These are phyloP conservation scores for Chaetogeoica ovagalla DNA, from an alignment of 2,888 invertebrate genomes.

Conservation along the genomic window DNA sequence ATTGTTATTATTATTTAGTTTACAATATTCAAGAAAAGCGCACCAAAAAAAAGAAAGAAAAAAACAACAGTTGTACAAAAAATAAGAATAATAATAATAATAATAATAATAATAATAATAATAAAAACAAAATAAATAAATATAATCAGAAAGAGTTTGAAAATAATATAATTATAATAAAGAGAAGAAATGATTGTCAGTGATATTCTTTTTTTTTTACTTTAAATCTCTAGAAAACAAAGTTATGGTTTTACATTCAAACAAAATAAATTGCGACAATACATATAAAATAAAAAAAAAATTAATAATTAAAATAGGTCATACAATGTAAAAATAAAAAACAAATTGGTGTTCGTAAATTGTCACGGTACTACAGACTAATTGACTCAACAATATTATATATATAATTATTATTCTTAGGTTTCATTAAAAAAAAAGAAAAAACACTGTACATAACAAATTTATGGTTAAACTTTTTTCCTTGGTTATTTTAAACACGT, in stretches of 20 bases:
- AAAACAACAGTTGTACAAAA: neutral
- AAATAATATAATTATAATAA: conserved; percentile 15
- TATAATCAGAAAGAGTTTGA: neutral
- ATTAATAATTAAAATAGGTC: conserved; percentile 29
- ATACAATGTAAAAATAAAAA: conserved; percentile 45
- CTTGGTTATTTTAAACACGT: conserved; percentile 8
- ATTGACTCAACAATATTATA: conserved; percentile 51
- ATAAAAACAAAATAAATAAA: conserved; percentile 26
- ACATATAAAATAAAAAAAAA: conserved; percentile 9
- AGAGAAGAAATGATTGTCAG: conserved; percentile 41
- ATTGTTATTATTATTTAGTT: conserved; percentile 29
- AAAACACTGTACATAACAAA: conserved; percentile 50
- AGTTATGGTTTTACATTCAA: conserved; percentile 22
- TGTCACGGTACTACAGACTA: conserved; percentile 50
- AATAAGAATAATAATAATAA: conserved; percentile 15
- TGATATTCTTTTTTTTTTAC: conserved; percentile 11
- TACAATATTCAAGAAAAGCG: conserved; percentile 42
- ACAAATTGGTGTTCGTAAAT: conserved; percentile 49
- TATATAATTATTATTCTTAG: conserved; percentile 29
- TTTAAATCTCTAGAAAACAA: conserved; percentile 17
- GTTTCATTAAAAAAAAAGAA: conserved; percentile 36
- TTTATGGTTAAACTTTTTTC: neutral
- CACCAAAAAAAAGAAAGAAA: conserved; percentile 28
- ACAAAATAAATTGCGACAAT: conserved; percentile 14
- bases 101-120: neutral